Evolutionary conservation across 1,140 invertebrate genomes (phyloP).

Genomic region (Lepidostoma basale): DNA sequence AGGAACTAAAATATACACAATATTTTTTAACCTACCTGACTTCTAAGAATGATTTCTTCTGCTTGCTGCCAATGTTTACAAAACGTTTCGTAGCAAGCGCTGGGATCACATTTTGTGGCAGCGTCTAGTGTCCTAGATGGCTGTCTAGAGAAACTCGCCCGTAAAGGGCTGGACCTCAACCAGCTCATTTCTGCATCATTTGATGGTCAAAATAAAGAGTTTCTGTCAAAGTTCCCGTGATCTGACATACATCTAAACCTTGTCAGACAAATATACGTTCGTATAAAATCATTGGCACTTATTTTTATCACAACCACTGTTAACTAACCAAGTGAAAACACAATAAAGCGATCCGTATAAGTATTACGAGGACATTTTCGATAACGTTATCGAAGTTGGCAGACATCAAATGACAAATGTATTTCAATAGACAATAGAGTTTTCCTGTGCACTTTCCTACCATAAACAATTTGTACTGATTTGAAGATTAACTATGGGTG

Average conservation of each 20-base stretch:
- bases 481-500: too few relatives aligned
- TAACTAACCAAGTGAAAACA: constrained; percentile 1
- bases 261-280: background rate
- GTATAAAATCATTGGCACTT: constrained; percentile 4
- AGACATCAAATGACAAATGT: constrained; percentile 14
- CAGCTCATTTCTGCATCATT: constrained; percentile 64
- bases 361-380: constrained; percentile 34
- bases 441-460: too few relatives aligned
- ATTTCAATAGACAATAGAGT: background rate
- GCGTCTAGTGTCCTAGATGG: constrained; percentile 50
- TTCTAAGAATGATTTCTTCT: constrained; percentile 78
- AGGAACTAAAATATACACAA: background rate
- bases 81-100: constrained; percentile 90
- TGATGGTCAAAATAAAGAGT: constrained; percentile 14
- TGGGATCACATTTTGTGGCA: constrained; percentile 64
- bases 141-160: constrained; percentile 62
- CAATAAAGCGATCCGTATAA: background rate
- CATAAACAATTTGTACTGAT: too few relatives aligned
- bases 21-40: constrained; percentile 57
- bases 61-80: constrained; percentile 94
- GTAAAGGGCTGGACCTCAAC: constrained; percentile 66
- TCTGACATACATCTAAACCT: constrained; percentile 4
- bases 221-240: constrained; percentile 10
- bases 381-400: constrained; percentile 31
- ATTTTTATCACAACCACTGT: constrained; percentile 10